phyloP scores from a whole-genome alignment of 2,888 invertebrate species.

The Eupithecia subumbrata region DNA sequence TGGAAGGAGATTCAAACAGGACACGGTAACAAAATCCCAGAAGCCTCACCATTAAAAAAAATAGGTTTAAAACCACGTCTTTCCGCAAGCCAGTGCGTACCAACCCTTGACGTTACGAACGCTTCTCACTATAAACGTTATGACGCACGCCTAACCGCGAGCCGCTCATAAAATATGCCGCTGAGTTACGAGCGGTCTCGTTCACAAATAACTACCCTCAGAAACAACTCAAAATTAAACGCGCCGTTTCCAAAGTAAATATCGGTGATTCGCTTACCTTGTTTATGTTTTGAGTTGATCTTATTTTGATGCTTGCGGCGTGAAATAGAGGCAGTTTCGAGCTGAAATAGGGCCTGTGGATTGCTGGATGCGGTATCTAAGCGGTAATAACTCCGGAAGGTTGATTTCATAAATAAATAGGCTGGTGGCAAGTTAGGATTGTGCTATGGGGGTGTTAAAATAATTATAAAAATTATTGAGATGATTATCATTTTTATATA shows the following conservation, averaged over 20 bases:
- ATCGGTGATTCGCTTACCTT: slow-evolving; percentile 46
- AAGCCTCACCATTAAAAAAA: not conserved
- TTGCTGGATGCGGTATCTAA: not conserved
- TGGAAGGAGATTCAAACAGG: not conserved
- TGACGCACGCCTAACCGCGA: slow-evolving; percentile 61
- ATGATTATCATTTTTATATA: no score
- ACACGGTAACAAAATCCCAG: not conserved
- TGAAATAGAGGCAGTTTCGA: slow-evolving; percentile 17
- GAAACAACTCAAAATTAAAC: slow-evolving; percentile 63
- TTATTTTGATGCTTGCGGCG: slow-evolving; percentile 34
- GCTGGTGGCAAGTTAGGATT: not conserved
- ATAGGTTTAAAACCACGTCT: slow-evolving; percentile 27
- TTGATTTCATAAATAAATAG: not conserved
- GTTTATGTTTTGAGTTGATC: slow-evolving; percentile 39
- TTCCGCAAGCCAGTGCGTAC: slow-evolving; percentile 30
- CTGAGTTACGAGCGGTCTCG: slow-evolving; percentile 61
- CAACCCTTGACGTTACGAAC: slow-evolving; percentile 38
- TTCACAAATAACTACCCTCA: slow-evolving; percentile 58
- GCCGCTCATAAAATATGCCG: slow-evolving; percentile 74
- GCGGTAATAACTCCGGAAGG: slow-evolving; percentile 14
- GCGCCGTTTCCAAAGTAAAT: slow-evolving; percentile 53
- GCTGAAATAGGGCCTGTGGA: slow-evolving; percentile 8
- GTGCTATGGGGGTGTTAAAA: not conserved
- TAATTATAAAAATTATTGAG: no score
- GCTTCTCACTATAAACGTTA: slow-evolving; percentile 57